These are phyloP conservation scores for Venustaconcha ellipsiformis DNA, from an alignment of 1,140 invertebrate species.

Conservation along the genomic window DNA sequence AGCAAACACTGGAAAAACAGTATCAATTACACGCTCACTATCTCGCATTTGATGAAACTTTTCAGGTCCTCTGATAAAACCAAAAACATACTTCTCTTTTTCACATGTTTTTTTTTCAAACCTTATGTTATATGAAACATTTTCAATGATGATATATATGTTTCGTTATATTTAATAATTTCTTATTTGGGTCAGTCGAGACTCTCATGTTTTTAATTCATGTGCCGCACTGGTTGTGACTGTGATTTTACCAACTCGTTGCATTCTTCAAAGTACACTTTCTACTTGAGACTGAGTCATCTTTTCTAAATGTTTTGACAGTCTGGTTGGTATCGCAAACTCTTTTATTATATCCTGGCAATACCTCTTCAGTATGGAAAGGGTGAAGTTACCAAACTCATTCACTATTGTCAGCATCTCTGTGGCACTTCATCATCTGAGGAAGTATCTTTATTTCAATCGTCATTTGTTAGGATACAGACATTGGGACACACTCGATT, in stretches of 20 bases:
- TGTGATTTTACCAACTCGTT: conserved; percentile 14
- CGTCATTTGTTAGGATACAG: conserved; percentile 13
- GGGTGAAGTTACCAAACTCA: no score
- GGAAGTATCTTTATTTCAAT: conserved; percentile 2
- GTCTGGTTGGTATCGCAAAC: background rate
- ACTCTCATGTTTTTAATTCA: background rate
- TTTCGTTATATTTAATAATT: conserved; percentile 6
- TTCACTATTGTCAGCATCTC: background rate
- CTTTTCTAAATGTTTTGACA: background rate
- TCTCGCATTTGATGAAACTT: background rate
- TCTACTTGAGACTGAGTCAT: conserved; percentile 10
- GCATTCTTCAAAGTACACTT: conserved; percentile 7
- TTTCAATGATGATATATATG: background rate
- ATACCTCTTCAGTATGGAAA: background rate
- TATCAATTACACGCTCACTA: conserved; percentile 12
- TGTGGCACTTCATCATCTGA: conserved; percentile 15
- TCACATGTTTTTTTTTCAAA: background rate
- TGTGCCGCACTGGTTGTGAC: conserved; percentile 15
- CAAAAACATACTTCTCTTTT: no score
- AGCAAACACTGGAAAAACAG: conserved; percentile 11
- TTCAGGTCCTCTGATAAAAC: background rate
- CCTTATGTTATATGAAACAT: background rate
- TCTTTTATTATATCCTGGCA: conserved; percentile 3
- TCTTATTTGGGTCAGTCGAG: background rate
- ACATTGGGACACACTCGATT: conserved; percentile 6